Evolutionary conservation across 2,888 invertebrate species (phyloP), one percentile per base, ranked within the genome.

Genomic region (Lucinisca nassula): DNA sequence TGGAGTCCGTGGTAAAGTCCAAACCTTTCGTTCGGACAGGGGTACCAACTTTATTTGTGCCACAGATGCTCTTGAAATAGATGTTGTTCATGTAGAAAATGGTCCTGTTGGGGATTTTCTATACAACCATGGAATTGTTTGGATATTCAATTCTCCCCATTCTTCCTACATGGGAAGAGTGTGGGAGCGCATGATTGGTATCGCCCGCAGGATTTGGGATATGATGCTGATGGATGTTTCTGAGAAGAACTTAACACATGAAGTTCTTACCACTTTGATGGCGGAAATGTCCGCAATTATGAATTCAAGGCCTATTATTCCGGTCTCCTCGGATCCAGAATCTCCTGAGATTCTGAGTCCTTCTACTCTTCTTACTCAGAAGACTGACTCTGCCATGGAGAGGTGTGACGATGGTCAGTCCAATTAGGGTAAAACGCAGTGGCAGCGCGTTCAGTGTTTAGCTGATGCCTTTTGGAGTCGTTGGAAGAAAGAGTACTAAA

Each of bases 141-240:
- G 89, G 88, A 86, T 38, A 2, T 88, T 80, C 30, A 86, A 88
- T 76, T 6, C 85, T n/a, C 84, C 81, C 12, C 67, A 81, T 45
- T 76, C 77, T 3, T 79, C 81, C 17, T 67, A 82, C 58, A 79
- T 61, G 67, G 80, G 85, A 73, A 77, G 81, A n/a, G 51, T 49
- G 1, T 85, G 85, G 85, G 85, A 81, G 51, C 30, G 84, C 10
- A 51, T 85, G 24, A 86, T 86, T 21, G 81, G 85, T 6, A 35
- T 78, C 17, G 67, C 83, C 8, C 51, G 86, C 1, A 72, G 76
- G 14, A 78, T 86, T 12, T 40, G 83, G 17, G 80, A 89, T 55
- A n/a, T 83, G 24, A 73, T 88, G 37, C 55, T 88, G n/a, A 32
- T 67, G 24, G 77, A 83, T 30, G 55, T 35, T 17, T 30, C 37